Evolutionary conservation across 2,113 vertebrate genomes (phyloP), one percentile per base, ranked within the genome.

Genomic region (Cavia aperea): DNA sequence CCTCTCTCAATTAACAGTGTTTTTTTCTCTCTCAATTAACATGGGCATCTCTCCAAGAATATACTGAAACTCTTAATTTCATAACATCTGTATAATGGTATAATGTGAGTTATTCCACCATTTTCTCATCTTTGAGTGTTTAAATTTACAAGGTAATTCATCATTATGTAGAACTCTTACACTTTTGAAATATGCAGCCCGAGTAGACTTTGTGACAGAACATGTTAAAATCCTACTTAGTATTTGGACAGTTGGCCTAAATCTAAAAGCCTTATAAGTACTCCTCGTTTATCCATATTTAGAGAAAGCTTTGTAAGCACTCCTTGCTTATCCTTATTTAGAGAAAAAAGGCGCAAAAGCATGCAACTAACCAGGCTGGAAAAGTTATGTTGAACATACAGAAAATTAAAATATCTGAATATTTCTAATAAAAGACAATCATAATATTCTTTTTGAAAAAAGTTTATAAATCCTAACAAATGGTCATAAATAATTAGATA

Each of bases 181-280:
- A 10, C 23, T 86, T 70, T 93, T 81, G 39, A 68, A 91, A 62
- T 92, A 73, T 73, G 14, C 54, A 94, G 23, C 62, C 31, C 29
- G 81, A 94, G 78, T 9, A 92, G 15, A 54, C 92, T 89, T 92
- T 95, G 51, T 91, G 51, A 93, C 63, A 91, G 60, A 93, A 68
- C 19, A 82, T 82, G 62, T 26, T 89, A 81, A 94, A 36, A 75
- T 73, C 11, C 78, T 91, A 58, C 68, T 92, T 92, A 87, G 36
- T 49, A 39, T 91, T 89, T 84, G 70, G n/a, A 65, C 86, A 81
- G 58, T 91, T 91, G 54, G 26, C 70, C 63, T 94, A 58, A 88
- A n/a, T 68, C 23, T 82, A 72, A 60, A 89, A 93, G 62, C 36
- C 46, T 89, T 92, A 18, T 95, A 43, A 65, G 88, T 49, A 79